Percentiles rank a stretch among this genome's conserved stretches.
Conservation (phyloP, 2,113 vertebrate genomes). For the Sinocyclocheilus anshuiensis region DNA sequence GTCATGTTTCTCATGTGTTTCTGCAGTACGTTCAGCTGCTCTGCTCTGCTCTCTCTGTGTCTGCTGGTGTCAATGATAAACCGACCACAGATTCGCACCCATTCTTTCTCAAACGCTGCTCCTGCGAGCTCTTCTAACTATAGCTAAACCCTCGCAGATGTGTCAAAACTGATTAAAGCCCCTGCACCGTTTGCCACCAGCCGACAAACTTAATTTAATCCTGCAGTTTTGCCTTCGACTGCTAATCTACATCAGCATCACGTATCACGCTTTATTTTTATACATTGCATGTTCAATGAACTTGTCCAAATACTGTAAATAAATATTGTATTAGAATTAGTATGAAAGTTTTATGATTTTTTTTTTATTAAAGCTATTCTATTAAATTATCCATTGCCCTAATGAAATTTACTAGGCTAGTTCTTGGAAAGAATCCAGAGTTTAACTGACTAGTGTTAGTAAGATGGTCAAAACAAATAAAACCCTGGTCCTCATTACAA, state of each 20-base stretch:
- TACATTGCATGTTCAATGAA: neutral
- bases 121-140: slow-evolving; percentile 8
- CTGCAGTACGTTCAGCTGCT: neutral
- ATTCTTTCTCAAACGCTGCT: slow-evolving; percentile 2
- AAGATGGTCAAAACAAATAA: no score
- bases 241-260: neutral
- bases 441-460: no score
- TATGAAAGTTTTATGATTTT: no score
- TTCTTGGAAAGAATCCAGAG: no score
- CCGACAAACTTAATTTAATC: neutral
- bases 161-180: slow-evolving; percentile 19
- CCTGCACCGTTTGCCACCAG: neutral
- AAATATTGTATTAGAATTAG: neutral
- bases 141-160: slow-evolving; percentile 18
- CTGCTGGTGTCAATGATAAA: slow-evolving; percentile 27
- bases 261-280: neutral
- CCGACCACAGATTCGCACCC: slow-evolving; percentile 17
- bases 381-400: no score
- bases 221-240: neutral
- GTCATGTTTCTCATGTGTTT: neutral
- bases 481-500: no score
- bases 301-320: neutral
- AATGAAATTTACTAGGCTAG: no score
- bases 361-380: no score
- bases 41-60: neutral